Base-by-base conservation (phyloP, 2,797 vertebrate species). In the Amblyopsis hoosieri region DNA sequence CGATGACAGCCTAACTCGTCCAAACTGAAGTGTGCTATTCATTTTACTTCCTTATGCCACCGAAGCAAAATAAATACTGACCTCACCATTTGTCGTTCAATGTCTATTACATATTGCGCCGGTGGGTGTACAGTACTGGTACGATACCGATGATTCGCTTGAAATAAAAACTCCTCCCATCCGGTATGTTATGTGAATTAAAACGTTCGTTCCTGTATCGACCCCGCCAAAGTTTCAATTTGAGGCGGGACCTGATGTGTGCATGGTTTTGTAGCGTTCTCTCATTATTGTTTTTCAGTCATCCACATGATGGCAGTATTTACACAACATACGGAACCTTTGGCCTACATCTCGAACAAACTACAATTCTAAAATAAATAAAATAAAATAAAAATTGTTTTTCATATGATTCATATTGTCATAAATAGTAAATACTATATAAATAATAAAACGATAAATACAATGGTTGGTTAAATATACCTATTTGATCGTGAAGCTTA, bases 171-270 rank as follows among this genome's bases (percentile, higher is more conserved):
- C 54, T 10, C 84, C 80, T 76, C 81, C 74, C 56, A 12, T 54
- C 3, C 42, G 69, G 67, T 31, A 4, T 29, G 15, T 0, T 47
- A 0, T 2, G 8, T n/a, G 49, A 0, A 0, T 0, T 0, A 0
- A 61, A 85, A 1, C 73, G 45, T 82, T 60, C 76, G 54, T 56
- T 1, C 11, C 1, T 0, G 5, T 5, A 0, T 12, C 2, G 2
- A 42, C 66, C 31, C 84, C 90, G 88, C 89, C 80, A 87, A 91
- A 92, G 69, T 85, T 84, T 85, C 71, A 80, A 73, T 4, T 13
- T 7, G 60, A 72, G 87, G 91, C 89, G 91, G 91, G 86, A 83
- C 70, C 31, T 15, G 0, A 42, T 10, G n/a, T 53, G 33, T 37
- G 13, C 67, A 69, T 33, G 55, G 68, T 71, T 3, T 2, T 37